Percentiles rank a stretch among this genome's conserved stretches.
These are phyloP conservation scores for Phalacrocorax carbo DNA, from an alignment of 2,113 vertebrate species.

Conservation along the genomic window DNA sequence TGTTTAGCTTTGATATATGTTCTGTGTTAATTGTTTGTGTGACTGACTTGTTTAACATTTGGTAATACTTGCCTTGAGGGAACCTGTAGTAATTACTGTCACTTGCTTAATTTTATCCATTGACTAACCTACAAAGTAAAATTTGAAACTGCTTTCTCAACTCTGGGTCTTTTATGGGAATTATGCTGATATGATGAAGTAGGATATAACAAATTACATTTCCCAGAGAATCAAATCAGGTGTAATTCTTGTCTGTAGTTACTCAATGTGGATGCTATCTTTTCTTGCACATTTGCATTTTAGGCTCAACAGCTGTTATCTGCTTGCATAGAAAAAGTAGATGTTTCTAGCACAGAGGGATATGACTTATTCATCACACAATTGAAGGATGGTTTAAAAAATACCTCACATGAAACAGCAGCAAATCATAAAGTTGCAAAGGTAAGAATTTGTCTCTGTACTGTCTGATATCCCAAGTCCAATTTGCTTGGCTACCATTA, in stretches of 20 bases:
- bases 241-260: not conserved
- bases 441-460: constrained; percentile 74
- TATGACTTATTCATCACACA: constrained; percentile 96
- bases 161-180: not conserved
- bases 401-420: constrained; percentile 98
- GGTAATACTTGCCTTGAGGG: not conserved
- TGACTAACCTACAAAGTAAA: not conserved
- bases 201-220: not conserved
- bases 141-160: not conserved
- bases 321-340: constrained; percentile 95
- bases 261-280: not conserved
- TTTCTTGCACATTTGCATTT: not conserved
- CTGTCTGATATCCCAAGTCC: not conserved
- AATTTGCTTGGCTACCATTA: not conserved
- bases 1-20: not conserved
- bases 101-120: not conserved
- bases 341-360: constrained; percentile 93
- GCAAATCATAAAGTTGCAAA: constrained; percentile 99
- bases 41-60: not conserved
- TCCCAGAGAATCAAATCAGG: not conserved
- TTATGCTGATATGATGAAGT: not conserved
- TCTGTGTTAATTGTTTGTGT: not conserved
- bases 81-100: not conserved
- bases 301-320: constrained; percentile 96
- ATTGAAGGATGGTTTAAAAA: constrained; percentile 98